Conservation (phyloP, 1,140 invertebrate species). For the Bombus soroeensis region DNA sequence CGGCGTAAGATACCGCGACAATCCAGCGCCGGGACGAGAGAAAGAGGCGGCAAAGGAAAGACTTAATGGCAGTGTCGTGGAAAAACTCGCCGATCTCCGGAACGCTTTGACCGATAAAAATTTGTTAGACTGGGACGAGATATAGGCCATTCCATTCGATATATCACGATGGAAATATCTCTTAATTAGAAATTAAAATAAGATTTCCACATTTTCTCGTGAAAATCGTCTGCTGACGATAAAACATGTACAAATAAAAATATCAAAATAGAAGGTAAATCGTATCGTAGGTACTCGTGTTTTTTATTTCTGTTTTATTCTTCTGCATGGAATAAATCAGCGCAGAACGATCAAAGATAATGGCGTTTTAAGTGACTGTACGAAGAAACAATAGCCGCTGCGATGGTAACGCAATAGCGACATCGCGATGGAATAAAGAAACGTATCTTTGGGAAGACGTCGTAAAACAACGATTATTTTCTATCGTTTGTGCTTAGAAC, state of each 20-base stretch:
- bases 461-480: conserved; percentile 34
- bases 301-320: neutral
- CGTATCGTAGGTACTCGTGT: neutral
- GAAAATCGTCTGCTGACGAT: neutral
- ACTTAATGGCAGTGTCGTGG: conserved; percentile 21
- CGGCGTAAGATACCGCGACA: conserved; percentile 30
- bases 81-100: neutral
- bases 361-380: conserved; percentile 21
- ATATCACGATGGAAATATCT: neutral
- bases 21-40: neutral
- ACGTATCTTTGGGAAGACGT: neutral
- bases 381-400: neutral
- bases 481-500: neutral
- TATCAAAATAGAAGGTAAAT: neutral
- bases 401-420: neutral
- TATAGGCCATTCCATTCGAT: neutral
- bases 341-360: neutral
- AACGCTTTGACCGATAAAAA: neutral
- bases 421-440: neutral
- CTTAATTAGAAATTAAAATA: neutral
- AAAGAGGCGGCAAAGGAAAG: neutral
- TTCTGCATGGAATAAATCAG: conserved; percentile 5
- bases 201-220: neutral
- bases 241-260: neutral
- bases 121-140: neutral